Percentiles rank a stretch among this genome's conserved stretches.
These are phyloP conservation scores for Lates japonicus DNA, from an alignment of 2,797 vertebrate species.

Conservation along the genomic window DNA sequence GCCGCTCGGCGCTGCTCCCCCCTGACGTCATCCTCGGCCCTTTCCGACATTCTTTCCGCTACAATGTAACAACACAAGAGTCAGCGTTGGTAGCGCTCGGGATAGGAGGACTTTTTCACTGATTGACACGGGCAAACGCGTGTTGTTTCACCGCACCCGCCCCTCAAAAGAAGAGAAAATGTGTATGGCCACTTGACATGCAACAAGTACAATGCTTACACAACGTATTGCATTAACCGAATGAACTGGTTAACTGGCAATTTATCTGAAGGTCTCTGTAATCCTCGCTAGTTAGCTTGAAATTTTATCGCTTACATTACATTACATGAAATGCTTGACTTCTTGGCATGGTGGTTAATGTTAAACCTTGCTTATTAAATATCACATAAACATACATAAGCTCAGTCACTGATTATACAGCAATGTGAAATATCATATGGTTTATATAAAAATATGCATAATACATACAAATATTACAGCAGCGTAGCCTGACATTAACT, in stretches of 20 bases:
- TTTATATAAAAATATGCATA: not conserved
- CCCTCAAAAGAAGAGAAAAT: conserved; percentile 9
- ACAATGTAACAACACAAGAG: conserved; percentile 93
- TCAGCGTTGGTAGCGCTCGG: conserved; percentile 84
- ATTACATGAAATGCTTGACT: not conserved
- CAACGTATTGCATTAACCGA: not conserved
- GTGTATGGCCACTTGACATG: conserved; percentile 36
- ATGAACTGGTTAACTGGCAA: not conserved
- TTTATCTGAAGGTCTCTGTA: conserved; percentile 14
- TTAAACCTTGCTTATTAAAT: not conserved
- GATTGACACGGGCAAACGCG: conserved; percentile 61
- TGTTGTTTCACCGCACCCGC: conserved; percentile 43
- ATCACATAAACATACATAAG: not conserved
- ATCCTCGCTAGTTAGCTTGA: conserved; percentile 7
- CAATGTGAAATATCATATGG: too few relatives aligned
- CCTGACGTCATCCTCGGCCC: conserved; percentile 99
- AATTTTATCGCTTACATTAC: not conserved
- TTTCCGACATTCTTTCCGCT: conserved; percentile 99
- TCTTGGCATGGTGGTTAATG: not conserved
- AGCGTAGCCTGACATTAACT: not conserved
- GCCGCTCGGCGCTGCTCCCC: conserved; percentile 96
- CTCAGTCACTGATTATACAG: not conserved
- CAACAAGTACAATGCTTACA: conserved; percentile 53
- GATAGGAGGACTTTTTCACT: conserved; percentile 70
- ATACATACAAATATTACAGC: not conserved